Conservation (phyloP, 35 echinoderm and acorn worm genomes). For the Apostichopus californicus region DNA sequence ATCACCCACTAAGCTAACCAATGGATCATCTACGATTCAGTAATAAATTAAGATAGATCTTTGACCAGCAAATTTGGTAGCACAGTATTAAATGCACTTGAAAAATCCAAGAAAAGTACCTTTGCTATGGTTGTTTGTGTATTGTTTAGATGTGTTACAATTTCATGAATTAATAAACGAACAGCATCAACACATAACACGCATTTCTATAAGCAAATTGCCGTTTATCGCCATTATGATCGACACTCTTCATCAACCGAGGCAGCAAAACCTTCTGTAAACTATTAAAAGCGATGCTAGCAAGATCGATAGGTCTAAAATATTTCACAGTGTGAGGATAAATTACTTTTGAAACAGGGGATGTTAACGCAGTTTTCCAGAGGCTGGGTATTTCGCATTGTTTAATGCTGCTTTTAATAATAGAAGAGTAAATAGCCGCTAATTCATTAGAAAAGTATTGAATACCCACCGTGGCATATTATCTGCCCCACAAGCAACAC, state of each 20-base stretch:
- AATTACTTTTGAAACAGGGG: background rate
- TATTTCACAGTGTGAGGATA: background rate
- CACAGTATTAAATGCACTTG: too few relatives aligned
- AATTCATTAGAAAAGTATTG: background rate
- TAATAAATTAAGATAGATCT: too few relatives aligned
- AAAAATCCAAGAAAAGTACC: too few relatives aligned
- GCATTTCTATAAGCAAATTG: background rate
- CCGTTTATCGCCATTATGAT: background rate
- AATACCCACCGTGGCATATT: too few relatives aligned
- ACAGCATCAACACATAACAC: background rate
- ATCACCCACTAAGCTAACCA: too few relatives aligned
- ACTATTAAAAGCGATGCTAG: background rate
- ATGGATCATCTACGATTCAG: too few relatives aligned
- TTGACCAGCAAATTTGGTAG: too few relatives aligned
- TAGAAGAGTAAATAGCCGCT: background rate
- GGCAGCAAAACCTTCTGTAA: background rate
- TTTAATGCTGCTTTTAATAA: background rate
- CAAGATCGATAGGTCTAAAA: background rate
- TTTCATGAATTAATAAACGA: background rate
- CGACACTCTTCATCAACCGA: background rate
- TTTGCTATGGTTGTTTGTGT: too few relatives aligned
- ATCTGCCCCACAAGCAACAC: background rate
- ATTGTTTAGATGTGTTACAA: too few relatives aligned
- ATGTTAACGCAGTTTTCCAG: too few relatives aligned
- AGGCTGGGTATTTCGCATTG: background rate